Evolutionary conservation across 2,888 invertebrate genomes (phyloP).

Genomic region (Oegoconia quadripuncta): DNA sequence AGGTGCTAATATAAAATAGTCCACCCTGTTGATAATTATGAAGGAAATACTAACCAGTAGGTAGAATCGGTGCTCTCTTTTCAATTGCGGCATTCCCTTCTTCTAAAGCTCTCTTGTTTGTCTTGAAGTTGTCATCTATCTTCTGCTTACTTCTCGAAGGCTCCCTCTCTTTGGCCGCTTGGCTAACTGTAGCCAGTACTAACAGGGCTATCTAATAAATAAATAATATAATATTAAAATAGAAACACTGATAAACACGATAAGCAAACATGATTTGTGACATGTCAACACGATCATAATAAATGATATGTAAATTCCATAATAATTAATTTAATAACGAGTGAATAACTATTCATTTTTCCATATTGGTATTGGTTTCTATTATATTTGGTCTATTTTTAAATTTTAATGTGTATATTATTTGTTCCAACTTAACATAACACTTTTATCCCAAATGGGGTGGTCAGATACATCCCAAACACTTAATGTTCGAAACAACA

Average conservation of each 20-base stretch:
- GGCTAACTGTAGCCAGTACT: slow-evolving; percentile 38
- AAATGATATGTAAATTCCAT: no score
- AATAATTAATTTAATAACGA: no score
- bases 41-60: slow-evolving; percentile 27
- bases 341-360: no score
- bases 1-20: not conserved
- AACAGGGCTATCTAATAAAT: slow-evolving; percentile 39
- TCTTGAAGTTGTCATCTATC: slow-evolving; percentile 23
- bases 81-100: slow-evolving; percentile 40
- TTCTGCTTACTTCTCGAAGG: slow-evolving; percentile 25
- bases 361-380: no score
- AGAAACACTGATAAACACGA: not conserved
- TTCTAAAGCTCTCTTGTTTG: slow-evolving; percentile 42
- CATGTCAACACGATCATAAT: no score
- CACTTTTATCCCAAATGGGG: no score
- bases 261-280: not conserved
- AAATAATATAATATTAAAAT: not conserved
- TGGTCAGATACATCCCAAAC: no score
- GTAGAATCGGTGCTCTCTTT: slow-evolving; percentile 35
- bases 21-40: not conserved
- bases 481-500: no score
- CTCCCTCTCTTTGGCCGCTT: slow-evolving; percentile 30
- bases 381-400: no score
- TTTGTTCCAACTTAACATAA: no score
- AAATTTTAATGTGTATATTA: no score